These are phyloP conservation scores for Orchestes rusci DNA, from an alignment of 2,888 invertebrate genomes.

Conservation along the genomic window DNA sequence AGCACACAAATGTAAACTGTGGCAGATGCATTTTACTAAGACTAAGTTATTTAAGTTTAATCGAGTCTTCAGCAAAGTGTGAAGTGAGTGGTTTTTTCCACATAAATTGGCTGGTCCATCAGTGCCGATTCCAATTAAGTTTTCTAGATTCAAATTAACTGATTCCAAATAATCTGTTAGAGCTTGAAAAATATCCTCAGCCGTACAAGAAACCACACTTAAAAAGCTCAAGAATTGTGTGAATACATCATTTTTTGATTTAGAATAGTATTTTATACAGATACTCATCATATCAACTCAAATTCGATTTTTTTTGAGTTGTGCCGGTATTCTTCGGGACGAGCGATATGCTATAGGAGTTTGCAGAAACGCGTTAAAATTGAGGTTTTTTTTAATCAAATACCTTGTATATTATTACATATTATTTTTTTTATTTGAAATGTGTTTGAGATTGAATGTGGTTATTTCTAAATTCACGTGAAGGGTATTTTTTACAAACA, in stretches of 20 bases:
- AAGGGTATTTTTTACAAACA: too few species aligned
- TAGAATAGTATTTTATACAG: conserved; percentile 7
- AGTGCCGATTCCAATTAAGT: conserved; percentile 4
- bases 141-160: not conserved
- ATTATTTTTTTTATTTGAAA: too few species aligned
- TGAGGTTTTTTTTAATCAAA: too few species aligned
- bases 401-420: too few species aligned
- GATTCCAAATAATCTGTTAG: conserved; percentile 1
- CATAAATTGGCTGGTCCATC: conserved; percentile 8
- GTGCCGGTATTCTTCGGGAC: too few species aligned
- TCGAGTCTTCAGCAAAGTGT: conserved; percentile 2
- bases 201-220: conserved; percentile 6
- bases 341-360: too few species aligned
- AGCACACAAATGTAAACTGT: conserved; percentile 2
- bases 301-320: too few species aligned
- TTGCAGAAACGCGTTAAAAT: too few species aligned
- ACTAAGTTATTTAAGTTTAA: conserved; percentile 1
- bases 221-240: conserved; percentile 9
- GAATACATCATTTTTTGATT: conserved; percentile 6
- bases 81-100: conserved; percentile 4
- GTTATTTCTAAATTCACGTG: too few species aligned
- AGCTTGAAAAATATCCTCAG: conserved; percentile 4
- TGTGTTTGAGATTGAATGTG: too few species aligned
- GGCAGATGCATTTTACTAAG: conserved; percentile 7
- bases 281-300: conserved; percentile 3